phyloP scores from a whole-genome alignment of 1,140 invertebrate genomes.

The Hestina assimilis region DNA sequence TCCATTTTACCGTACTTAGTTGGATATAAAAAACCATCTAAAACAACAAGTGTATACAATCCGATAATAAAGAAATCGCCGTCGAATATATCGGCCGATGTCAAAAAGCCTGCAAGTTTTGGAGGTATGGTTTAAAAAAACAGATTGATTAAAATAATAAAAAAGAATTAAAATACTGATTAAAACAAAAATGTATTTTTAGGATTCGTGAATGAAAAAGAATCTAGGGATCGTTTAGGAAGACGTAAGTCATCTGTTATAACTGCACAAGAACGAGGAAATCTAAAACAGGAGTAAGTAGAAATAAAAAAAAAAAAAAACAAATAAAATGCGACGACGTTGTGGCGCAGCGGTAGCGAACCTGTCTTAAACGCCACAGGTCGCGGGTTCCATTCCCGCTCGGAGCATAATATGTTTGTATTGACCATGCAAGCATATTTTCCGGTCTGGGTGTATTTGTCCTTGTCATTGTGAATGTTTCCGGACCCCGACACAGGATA shows the following conservation, averaged over 20 bases:
- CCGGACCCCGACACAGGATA: too few relatives aligned
- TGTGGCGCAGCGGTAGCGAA: too few relatives aligned
- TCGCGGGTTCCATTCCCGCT: too few relatives aligned
- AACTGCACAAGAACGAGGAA: constrained; percentile 57
- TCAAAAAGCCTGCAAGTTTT: constrained; percentile 77
- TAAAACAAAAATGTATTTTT: constrained; percentile 17
- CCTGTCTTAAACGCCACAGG: too few relatives aligned
- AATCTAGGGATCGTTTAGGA: constrained; percentile 67
- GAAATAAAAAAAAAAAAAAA: background rate
- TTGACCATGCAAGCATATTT: too few relatives aligned
- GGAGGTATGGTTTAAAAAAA: constrained; percentile 46
- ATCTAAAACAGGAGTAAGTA: constrained; percentile 70
- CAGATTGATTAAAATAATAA: too few relatives aligned
- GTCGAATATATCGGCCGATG: constrained; percentile 51
- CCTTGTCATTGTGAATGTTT: too few relatives aligned
- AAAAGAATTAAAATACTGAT: background rate
- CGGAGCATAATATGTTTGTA: too few relatives aligned
- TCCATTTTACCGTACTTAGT: constrained; percentile 86
- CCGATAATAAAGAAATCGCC: constrained; percentile 78
- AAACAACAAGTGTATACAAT: constrained; percentile 72
- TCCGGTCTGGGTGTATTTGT: too few relatives aligned
- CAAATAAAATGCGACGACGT: too few relatives aligned
- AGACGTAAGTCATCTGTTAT: constrained; percentile 70
- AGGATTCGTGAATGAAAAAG: constrained; percentile 73
- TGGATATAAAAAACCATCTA: constrained; percentile 72